A percentile compares a stretch with the other conserved stretches of the same genome.
phyloP scores from a whole-genome alignment of 2,797 vertebrate species.

The Peromyscus aztecus region DNA sequence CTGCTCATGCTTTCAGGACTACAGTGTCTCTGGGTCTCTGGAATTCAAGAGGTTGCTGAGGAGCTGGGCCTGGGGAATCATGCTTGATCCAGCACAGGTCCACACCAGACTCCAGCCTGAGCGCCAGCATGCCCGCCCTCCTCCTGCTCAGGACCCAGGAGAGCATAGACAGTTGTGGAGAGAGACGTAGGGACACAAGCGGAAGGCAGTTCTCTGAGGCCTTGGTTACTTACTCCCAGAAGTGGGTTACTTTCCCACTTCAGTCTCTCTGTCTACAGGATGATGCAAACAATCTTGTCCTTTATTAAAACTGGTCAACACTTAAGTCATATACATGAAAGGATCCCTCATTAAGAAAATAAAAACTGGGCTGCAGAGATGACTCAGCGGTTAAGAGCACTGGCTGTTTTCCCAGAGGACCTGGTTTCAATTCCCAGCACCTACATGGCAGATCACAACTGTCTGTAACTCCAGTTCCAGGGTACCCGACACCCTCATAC shows the following conservation, averaged over 20 bases:
- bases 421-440: background rate
- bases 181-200: background rate
- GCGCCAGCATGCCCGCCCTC: background rate
- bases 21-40: constrained; percentile 55
- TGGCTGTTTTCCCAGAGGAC: background rate
- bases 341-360: background rate
- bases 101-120: background rate
- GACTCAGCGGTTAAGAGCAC: background rate
- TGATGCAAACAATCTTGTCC: background rate
- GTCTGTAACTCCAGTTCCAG: background rate
- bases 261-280: background rate
- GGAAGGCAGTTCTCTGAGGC: background rate
- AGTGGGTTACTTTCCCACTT: background rate
- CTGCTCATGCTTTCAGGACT: background rate
- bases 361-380: background rate
- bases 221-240: background rate
- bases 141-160: background rate
- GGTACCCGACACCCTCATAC: background rate
- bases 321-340: background rate
- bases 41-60: constrained; percentile 60
- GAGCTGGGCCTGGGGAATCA: background rate
- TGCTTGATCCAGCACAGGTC: background rate
- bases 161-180: background rate
- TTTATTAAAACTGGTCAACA: background rate
- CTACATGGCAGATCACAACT: background rate